Conservation (phyloP, 2,113 vertebrate species). For the Chinchilla lanigera region DNA sequence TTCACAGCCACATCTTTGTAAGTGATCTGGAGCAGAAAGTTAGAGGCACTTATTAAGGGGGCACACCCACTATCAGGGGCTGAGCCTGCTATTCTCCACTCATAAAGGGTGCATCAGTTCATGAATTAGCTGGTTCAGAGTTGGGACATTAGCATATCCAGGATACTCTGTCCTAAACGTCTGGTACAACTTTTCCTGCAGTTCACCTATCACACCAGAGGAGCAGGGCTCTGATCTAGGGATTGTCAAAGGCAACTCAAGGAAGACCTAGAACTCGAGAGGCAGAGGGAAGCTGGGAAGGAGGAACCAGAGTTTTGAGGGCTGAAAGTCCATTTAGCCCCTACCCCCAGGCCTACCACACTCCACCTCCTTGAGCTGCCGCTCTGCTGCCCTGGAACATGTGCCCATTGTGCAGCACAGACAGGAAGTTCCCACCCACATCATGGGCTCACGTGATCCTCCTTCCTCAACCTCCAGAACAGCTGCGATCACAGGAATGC, state of each 20-base stretch:
- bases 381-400: no score
- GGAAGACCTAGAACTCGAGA: neutral
- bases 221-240: constrained; percentile 59
- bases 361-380: neutral
- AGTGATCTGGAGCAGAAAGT: constrained; percentile 93
- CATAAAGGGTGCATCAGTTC: constrained; percentile 89
- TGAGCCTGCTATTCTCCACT: constrained; percentile 83
- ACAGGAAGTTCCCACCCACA: neutral
- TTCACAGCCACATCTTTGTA: constrained; percentile 91
- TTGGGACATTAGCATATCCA: constrained; percentile 94
- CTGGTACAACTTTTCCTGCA: constrained; percentile 93
- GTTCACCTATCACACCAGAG: constrained; percentile 88
- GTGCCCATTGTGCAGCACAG: neutral
- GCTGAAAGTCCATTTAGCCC: neutral
- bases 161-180: constrained; percentile 93
- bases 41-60: constrained; percentile 89
- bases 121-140: constrained; percentile 94
- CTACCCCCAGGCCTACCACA: neutral
- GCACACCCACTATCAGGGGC: constrained; percentile 79
- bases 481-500: neutral
- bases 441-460: neutral
- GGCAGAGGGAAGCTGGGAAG: neutral
- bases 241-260: neutral
- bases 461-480: neutral
- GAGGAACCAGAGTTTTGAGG: neutral